Conservation (phyloP, 2,797 vertebrate species). For the Buceros bicornis region DNA sequence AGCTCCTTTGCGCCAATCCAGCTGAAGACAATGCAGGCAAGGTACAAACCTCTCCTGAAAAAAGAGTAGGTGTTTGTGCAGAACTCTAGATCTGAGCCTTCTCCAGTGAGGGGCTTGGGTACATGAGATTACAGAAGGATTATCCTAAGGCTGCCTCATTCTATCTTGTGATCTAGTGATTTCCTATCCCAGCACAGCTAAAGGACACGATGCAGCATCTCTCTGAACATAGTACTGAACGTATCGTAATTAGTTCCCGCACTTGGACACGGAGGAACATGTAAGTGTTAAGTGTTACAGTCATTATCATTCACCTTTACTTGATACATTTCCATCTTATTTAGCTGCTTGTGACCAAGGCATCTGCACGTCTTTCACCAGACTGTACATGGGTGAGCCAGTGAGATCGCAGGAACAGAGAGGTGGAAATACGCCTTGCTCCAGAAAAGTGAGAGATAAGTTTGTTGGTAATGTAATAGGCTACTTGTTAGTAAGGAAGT, state of each 20-base stretch:
- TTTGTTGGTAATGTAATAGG: not conserved
- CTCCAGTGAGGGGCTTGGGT: not conserved
- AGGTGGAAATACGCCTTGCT: not conserved
- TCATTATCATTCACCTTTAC: slow-evolving; percentile 6
- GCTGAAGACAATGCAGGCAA: not conserved
- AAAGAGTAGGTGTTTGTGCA: not conserved
- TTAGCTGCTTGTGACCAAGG: not conserved
- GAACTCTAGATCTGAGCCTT: not conserved
- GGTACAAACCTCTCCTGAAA: not conserved
- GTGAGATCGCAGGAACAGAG: not conserved
- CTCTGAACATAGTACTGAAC: slow-evolving; percentile 4
- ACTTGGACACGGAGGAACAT: not conserved
- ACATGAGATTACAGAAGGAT: not conserved
- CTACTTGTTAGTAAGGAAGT: not conserved
- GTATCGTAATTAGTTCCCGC: not conserved
- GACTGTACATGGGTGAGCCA: accelerated
- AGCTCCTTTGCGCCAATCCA: not conserved
- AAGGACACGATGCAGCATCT: not conserved
- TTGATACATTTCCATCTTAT: not conserved
- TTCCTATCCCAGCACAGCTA: not conserved
- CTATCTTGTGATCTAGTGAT: not conserved
- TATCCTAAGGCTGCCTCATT: not conserved
- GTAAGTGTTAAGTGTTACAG: not conserved
- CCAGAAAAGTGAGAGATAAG: not conserved
- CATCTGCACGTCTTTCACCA: not conserved